These are phyloP conservation scores for Chaetoderma sp. DNA, from an alignment of 2,888 invertebrate species.

Conservation along the genomic window DNA sequence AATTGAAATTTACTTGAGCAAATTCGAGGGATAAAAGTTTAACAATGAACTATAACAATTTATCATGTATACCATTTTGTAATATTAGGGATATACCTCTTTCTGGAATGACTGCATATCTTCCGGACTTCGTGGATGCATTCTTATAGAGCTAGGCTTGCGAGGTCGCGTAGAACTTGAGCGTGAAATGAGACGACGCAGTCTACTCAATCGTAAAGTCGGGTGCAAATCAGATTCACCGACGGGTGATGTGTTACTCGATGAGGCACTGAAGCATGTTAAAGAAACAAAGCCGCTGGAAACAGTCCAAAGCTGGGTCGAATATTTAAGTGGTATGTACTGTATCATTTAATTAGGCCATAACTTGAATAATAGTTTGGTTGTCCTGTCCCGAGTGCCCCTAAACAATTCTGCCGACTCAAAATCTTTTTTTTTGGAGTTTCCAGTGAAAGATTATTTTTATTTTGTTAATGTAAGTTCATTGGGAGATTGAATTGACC, in stretches of 20 bases:
- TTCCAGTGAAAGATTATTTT: no score
- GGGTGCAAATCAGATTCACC: slow-evolving; percentile 83
- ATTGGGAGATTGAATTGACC: no score
- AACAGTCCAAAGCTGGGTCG: slow-evolving; percentile 98
- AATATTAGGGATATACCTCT: slow-evolving; percentile 76
- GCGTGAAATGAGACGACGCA: slow-evolving; percentile 87
- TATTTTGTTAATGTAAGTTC: no score
- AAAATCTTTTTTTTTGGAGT: no score
- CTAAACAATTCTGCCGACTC: no score
- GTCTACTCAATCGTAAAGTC: slow-evolving; percentile 87
- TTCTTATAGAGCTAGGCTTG: slow-evolving; percentile 95
- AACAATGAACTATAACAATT: no score
- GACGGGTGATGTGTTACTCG: slow-evolving; percentile 95
- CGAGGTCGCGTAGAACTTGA: slow-evolving; percentile 96
- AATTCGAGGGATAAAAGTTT: no score
- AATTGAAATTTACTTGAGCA: no score
- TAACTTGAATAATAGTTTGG: no score
- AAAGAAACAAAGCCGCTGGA: slow-evolving; percentile 98
- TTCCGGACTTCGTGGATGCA: slow-evolving; percentile 97
- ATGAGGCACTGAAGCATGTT: slow-evolving; percentile 92
- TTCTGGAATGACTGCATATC: slow-evolving; percentile 99
- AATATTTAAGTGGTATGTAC: slow-evolving; percentile 92
- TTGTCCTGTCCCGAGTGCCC: no score
- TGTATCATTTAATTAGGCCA: neutral
- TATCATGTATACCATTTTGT: no score